phyloP scores from a whole-genome alignment of 2,113 vertebrate species.

The Myiagra hebetior region DNA sequence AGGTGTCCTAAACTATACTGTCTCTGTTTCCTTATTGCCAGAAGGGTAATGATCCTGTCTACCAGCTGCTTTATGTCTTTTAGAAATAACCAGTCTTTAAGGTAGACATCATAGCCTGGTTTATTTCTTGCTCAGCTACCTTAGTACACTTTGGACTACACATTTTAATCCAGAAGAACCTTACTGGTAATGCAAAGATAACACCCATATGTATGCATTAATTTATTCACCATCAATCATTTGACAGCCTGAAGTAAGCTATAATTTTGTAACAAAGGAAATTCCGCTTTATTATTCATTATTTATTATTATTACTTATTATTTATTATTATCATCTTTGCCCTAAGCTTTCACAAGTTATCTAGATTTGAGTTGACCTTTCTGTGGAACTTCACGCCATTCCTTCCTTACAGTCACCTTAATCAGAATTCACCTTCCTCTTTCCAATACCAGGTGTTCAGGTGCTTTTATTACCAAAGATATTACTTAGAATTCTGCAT shows the following conservation, averaged over 20 bases:
- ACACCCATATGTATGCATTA: not conserved
- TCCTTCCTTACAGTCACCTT: not conserved
- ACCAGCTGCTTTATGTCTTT: slow-evolving; percentile 29
- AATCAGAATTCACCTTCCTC: not conserved
- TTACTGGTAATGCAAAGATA: not conserved
- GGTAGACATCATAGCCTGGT: not conserved
- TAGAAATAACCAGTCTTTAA: not conserved
- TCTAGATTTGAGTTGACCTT: not conserved
- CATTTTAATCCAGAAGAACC: not conserved
- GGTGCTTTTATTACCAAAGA: not conserved
- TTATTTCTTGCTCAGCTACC: not conserved
- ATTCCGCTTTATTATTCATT: not conserved
- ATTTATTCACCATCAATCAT: not conserved
- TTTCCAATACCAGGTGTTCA: not conserved
- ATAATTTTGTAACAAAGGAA: not conserved
- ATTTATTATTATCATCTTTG: not conserved
- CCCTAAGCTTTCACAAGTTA: not conserved
- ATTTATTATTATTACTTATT: too few relatives aligned
- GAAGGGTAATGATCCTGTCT: not conserved
- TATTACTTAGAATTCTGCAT: not conserved
- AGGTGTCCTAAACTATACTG: not conserved
- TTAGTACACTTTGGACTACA: not conserved
- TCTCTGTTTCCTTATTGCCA: slow-evolving; percentile 42
- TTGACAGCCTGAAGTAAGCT: not conserved
- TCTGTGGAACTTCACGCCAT: not conserved